A percentile compares a stretch with the other conserved stretches of the same genome.
Evolutionary conservation across 2,113 vertebrate genomes (phyloP).

Genomic region (Holacanthus passer): DNA sequence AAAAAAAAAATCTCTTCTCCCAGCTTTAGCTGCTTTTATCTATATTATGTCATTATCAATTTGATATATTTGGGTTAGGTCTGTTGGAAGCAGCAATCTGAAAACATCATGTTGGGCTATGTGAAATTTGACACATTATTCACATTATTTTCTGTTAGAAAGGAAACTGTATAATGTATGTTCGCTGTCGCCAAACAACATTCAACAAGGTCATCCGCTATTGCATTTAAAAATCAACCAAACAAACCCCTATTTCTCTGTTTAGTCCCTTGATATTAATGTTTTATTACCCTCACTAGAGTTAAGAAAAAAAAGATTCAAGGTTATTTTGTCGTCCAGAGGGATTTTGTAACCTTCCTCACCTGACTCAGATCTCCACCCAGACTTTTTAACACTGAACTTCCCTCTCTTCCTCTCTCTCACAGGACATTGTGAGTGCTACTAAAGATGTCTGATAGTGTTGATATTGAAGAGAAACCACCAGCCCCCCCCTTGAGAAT

Average conservation of each 20-base stretch:
- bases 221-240: not conserved
- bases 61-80: not conserved
- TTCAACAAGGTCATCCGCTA: not conserved
- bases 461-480: conserved; percentile 98
- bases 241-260: not conserved
- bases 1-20: not conserved
- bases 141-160: not conserved
- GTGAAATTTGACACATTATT: not conserved
- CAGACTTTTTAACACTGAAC: conserved; percentile 18
- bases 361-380: not conserved
- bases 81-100: not conserved
- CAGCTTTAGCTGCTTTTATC: not conserved
- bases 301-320: not conserved
- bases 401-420: not conserved
- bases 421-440: conserved; percentile 90
- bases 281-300: not conserved
- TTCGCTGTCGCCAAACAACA: not conserved
- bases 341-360: not conserved
- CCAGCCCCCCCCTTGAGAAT: conserved; percentile 99
- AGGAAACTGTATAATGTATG: not conserved
- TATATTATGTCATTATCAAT: not conserved
- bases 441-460: conserved; percentile 97
- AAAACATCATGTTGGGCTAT: not conserved
- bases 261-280: not conserved
- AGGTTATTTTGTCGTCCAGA: not conserved